Evolutionary conservation across 2,113 vertebrate genomes (phyloP), one percentile per base, ranked within the genome.

Genomic region (Symphodus melops): DNA sequence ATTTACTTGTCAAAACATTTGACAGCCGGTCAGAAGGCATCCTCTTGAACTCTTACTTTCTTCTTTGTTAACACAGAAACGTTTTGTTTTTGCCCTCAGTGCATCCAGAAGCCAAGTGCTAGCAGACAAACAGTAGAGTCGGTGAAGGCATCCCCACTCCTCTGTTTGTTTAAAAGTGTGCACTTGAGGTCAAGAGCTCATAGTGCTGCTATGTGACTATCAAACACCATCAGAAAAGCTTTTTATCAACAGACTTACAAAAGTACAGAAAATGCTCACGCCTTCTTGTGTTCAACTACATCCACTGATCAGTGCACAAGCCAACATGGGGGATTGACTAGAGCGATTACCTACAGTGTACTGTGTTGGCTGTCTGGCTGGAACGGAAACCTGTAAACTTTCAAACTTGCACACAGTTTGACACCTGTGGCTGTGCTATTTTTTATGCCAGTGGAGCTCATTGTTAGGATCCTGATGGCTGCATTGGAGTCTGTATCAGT

Each of bases 1-100:
- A 92, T 89, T 95, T 91, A 94, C 84, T 89, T 89, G 91, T 88
- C 94, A 92, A 95, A 28, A 92, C 91, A 94, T 94, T 92, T 94
- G 92, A 94, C 91, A 92, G 90, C 91, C 92, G 87, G 89, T 92
- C 92, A 91, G 91, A 89, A 94, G 89, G 90, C 80, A 41, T 79
- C 86, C 87, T 28, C 28, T 93, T 94, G 89, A 93, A 94, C 91
- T 94, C 91, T 86, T 82, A 88, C 82, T 92, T 23, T 23, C 51
- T 71, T 4, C 1, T 17, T 41, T 55, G 21, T 71, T 56, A 17
- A 63, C 51, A 44, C 52, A 56, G 14, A 33, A 33, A 33, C 1
- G 28, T 33, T 33, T 5, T 8, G 12, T 55, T 33, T 56, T 33
- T 33, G 9, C 4, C 13, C 28, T 33, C 28, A 44, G 42, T 4